Base-by-base conservation (phyloP, 2,113 vertebrate genomes). In the Alligator sinensis region DNA sequence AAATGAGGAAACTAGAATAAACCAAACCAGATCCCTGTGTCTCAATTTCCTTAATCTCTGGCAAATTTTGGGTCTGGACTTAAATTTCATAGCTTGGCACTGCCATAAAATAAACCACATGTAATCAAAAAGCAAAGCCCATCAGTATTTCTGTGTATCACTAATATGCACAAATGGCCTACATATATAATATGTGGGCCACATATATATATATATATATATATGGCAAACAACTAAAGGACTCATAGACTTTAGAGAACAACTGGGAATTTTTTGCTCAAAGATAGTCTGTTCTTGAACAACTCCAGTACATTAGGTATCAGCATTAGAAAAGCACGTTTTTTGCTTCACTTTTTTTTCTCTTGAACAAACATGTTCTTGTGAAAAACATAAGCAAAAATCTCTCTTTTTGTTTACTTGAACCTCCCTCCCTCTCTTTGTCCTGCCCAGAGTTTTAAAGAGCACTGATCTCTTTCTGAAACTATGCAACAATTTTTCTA, bases 221-320 rank as follows among this genome's bases (percentile, higher is more conserved):
- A 59, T 11, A 72, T 38, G n/a, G 24, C 13, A 63, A 38, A 59
- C 9, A 68, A 83, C 54, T 9, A 9, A 91, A 84, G 86, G 76
- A 68, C 30, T 77, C 80, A 87, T 47, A 81, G 64, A 62, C 59
- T 76, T 93, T 77, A 92, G 11, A 77, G 68, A 79, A 82, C 10
- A 38, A 1, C 22, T 89, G 66, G n/a, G 84, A 93, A 93, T 82
- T 82, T 85, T 86, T 64, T 84, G 63, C 94, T 88, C 55, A 84
- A 80, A 77, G 70, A 28, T 90, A 59, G 91, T 59, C 80, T 86
- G 83, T 47, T 94, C 92, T 93, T 93, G 90, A 92, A 76, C 90
- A 95, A 93, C 86, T 96, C 77, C 80, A 93, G 89, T 82, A 83
- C 87, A 95, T 94, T 94, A 92, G 80, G 85, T 82, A 96, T 94